These are phyloP conservation scores for Drosophila algonquin DNA, from an alignment of 2,888 invertebrate species.

Conservation along the genomic window DNA sequence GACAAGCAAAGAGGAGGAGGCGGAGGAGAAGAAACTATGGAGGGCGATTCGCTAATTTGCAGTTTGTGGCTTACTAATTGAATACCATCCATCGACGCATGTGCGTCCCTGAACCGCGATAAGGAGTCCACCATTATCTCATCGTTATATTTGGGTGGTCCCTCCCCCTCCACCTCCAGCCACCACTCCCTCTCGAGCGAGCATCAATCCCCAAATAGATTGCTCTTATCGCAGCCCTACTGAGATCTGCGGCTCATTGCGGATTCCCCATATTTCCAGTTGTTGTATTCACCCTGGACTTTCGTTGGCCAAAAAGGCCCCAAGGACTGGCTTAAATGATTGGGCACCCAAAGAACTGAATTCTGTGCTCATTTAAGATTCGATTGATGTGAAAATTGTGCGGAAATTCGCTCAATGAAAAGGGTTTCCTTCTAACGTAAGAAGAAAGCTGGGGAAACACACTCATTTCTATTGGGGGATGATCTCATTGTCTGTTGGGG, in stretches of 20 bases:
- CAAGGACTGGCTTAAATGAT: slow-evolving; percentile 10
- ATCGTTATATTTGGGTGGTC: slow-evolving; percentile 43
- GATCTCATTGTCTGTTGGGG: slow-evolving; percentile 16
- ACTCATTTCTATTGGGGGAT: slow-evolving; percentile 14
- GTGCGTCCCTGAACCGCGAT: slow-evolving; percentile 43
- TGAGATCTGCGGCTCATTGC: slow-evolving; percentile 6
- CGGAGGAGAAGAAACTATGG: slow-evolving; percentile 6
- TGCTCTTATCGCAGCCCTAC: slow-evolving; percentile 25
- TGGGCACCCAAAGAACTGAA: too few species aligned
- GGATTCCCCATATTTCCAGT: slow-evolving; percentile 33
- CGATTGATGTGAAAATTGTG: not conserved
- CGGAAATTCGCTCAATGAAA: not conserved
- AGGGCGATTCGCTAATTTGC: slow-evolving; percentile 63
- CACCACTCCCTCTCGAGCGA: not conserved
- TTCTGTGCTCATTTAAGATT: fast-evolving
- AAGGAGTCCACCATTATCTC: slow-evolving; percentile 34
- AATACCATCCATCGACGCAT: slow-evolving; percentile 39
- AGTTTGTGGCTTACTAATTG: slow-evolving; percentile 64
- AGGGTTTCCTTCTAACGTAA: not conserved
- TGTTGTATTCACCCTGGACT: slow-evolving; percentile 43
- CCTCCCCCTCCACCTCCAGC: not conserved
- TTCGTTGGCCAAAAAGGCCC: slow-evolving; percentile 10
- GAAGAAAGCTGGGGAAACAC: slow-evolving; percentile 13
- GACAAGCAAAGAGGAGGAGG: slow-evolving; percentile 1
- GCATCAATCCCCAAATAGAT: slow-evolving; percentile 25